phyloP scores from a whole-genome alignment of 2,797 vertebrate species.

The Meda fulgida region DNA sequence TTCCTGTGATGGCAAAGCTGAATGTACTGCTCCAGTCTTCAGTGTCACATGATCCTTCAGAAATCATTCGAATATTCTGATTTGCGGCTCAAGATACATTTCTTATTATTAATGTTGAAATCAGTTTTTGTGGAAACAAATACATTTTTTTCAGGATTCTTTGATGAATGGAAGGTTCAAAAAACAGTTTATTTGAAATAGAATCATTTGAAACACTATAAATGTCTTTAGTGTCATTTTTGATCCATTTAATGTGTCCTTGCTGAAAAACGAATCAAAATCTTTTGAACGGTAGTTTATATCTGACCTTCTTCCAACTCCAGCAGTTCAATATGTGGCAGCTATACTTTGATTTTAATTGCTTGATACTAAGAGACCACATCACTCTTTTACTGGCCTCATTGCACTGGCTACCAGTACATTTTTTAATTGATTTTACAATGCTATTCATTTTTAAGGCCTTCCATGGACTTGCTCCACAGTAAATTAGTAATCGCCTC shows the following conservation, averaged over 20 bases:
- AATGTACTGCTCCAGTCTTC: not conserved
- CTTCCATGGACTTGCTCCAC: not conserved
- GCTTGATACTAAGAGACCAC: not conserved
- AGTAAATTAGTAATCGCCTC: conserved; percentile 6
- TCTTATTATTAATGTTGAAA: not conserved
- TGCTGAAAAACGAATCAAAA: not conserved
- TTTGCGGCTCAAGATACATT: not conserved
- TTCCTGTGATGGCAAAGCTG: not conserved
- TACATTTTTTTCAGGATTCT: not conserved
- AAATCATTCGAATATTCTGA: not conserved
- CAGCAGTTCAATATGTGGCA: not conserved
- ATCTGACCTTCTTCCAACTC: not conserved
- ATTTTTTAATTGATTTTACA: conserved; percentile 14
- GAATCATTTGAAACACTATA: not conserved
- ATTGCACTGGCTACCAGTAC: not conserved
- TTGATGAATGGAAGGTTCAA: not conserved
- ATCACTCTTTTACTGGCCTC: not conserved
- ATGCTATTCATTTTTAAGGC: not conserved
- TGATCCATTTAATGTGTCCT: not conserved
- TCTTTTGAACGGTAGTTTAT: not conserved
- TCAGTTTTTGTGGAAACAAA: not conserved
- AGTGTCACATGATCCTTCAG: not conserved
- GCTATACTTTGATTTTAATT: not conserved
- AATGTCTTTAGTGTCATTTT: not conserved
- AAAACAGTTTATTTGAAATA: not conserved